phyloP scores from a whole-genome alignment of 2,888 invertebrate species.

The Troilus luridus region DNA sequence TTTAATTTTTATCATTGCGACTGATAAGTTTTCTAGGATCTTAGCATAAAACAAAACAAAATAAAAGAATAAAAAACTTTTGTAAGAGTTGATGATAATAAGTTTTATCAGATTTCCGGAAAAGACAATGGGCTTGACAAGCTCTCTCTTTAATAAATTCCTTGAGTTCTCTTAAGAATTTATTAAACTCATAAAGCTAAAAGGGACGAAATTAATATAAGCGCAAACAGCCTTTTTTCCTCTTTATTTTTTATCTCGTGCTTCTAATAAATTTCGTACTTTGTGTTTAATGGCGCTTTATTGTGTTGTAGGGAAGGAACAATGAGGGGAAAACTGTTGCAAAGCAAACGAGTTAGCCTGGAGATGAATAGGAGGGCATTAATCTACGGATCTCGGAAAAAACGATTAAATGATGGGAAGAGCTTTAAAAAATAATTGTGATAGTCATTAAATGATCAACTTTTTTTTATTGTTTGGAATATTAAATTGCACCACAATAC shows the following conservation, averaged over 20 bases:
- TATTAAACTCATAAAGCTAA: conserved; percentile 11
- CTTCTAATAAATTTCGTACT: conserved; percentile 26
- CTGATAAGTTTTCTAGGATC: no score
- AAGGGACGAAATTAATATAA: conserved; percentile 7
- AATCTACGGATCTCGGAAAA: not conserved
- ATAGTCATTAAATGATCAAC: not conserved
- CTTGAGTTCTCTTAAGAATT: not conserved
- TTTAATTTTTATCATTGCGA: no score
- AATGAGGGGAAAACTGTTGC: not conserved
- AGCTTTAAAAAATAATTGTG: not conserved
- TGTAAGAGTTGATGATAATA: not conserved
- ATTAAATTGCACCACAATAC: no score
- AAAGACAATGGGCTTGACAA: not conserved
- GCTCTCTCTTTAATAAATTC: not conserved
- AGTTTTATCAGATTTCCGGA: not conserved
- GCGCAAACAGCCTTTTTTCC: not conserved
- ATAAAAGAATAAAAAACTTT: not conserved
- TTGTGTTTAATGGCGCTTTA: conserved; percentile 25
- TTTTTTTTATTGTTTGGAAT: no score
- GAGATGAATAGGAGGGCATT: not conserved
- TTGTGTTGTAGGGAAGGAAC: not conserved
- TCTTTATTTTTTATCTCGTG: not conserved
- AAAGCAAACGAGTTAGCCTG: not conserved
- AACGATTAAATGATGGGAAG: not conserved
- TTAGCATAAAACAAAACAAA: no score